phyloP scores from a whole-genome alignment of 2,113 vertebrate species.

The Megaceryle maxima region DNA sequence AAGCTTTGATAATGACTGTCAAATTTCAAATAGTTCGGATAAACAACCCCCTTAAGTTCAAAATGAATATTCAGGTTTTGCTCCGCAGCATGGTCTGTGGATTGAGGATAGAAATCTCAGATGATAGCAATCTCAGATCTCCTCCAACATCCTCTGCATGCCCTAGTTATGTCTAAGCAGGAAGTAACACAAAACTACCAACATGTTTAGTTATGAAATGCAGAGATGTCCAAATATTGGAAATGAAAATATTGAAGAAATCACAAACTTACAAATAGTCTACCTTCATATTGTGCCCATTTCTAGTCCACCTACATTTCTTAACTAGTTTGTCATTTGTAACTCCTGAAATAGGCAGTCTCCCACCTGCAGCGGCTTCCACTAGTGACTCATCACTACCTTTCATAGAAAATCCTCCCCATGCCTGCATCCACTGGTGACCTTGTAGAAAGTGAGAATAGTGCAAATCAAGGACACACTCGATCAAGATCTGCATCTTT shows the following conservation, averaged over 20 bases:
- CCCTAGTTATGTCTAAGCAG: constrained; percentile 57
- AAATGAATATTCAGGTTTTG: constrained; percentile 62
- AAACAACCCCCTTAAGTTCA: constrained; percentile 54
- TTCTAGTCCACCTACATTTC: neutral
- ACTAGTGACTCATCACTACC: neutral
- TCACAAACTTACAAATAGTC: neutral
- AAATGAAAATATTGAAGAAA: neutral
- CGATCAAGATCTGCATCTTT: neutral
- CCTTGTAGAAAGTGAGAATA: neutral
- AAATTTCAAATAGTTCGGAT: constrained; percentile 47
- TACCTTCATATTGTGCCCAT: neutral
- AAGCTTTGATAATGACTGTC: constrained; percentile 44
- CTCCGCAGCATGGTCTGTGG: constrained; percentile 14
- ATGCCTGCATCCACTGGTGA: neutral
- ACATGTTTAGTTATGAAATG: neutral
- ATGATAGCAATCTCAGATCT: constrained; percentile 61
- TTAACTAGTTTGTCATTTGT: rapidly evolving
- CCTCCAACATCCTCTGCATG: constrained; percentile 7
- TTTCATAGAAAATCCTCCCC: neutral
- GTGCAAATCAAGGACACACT: rapidly evolving
- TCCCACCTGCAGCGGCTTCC: neutral
- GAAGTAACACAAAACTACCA: neutral
- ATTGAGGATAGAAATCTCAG: constrained; percentile 61
- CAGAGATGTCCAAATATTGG: neutral
- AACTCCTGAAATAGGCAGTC: neutral